A percentile compares a stretch with the other conserved stretches of the same genome.
phyloP scores from a whole-genome alignment of 2,888 invertebrate species.

The Himalopsyche tibetana region DNA sequence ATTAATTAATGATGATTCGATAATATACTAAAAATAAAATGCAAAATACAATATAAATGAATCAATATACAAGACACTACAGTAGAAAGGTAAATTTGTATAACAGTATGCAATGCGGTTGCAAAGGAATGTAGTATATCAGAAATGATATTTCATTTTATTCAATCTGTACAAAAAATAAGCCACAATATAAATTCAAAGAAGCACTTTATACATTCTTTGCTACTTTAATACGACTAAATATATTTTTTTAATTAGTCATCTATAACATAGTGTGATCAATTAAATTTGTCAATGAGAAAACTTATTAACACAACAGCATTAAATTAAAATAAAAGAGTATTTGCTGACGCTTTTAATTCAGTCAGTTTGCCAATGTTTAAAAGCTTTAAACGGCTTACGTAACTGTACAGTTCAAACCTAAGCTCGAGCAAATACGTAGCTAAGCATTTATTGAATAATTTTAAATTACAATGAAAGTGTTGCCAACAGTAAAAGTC shows the following conservation, averaged over 20 bases:
- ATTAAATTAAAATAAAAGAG: no score
- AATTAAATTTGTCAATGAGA: neutral
- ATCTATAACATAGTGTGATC: neutral
- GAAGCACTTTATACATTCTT: neutral
- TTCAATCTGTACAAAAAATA: slow-evolving; percentile 27
- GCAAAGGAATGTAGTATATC: slow-evolving; percentile 51
- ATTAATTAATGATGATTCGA: slow-evolving; percentile 5
- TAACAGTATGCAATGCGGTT: slow-evolving; percentile 43
- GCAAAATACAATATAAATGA: slow-evolving; percentile 48
- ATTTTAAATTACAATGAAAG: no score
- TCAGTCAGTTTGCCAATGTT: no score
- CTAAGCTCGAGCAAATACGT: no score
- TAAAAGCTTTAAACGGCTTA: no score
- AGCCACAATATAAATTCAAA: neutral
- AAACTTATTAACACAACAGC: no score
- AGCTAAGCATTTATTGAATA: no score
- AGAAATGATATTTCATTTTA: slow-evolving; percentile 14
- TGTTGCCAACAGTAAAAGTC: no score
- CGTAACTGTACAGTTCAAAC: no score
- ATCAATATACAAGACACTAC: slow-evolving; percentile 48
- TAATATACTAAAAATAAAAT: slow-evolving; percentile 36
- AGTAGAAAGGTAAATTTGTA: slow-evolving; percentile 47
- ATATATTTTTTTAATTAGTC: neutral
- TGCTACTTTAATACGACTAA: neutral
- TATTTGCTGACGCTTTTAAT: no score